These are phyloP conservation scores for Siniperca undulata DNA, from an alignment of 2,797 vertebrate genomes.

Conservation along the genomic window DNA sequence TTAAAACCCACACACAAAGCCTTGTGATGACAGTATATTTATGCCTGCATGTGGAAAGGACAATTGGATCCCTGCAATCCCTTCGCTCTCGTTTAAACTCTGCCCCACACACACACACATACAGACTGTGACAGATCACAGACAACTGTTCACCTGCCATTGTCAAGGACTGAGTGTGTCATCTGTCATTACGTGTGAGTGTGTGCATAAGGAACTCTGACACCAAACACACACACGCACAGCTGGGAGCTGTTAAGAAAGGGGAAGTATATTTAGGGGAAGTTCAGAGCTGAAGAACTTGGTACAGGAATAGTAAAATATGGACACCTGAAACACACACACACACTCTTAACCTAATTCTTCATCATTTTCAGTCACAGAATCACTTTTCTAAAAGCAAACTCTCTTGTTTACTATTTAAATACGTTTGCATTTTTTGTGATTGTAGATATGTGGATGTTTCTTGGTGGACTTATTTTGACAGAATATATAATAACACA, in stretches of 20 bases:
- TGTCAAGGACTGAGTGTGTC: conserved; percentile 43
- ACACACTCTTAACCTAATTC: conserved; percentile 12
- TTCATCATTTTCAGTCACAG: conserved; percentile 2
- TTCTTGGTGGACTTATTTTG: too few species aligned
- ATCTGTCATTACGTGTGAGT: conserved; percentile 24
- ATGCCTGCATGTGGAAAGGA: conserved; percentile 56
- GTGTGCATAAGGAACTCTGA: conserved; percentile 30
- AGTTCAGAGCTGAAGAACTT: conserved; percentile 58
- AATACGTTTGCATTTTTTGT: not conserved
- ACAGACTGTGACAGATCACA: conserved; percentile 45
- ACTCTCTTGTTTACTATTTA: conserved; percentile 30
- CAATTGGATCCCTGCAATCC: conserved; percentile 54
- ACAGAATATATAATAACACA: not conserved
- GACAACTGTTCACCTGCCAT: conserved; percentile 67
- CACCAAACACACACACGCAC: conserved; percentile 22
- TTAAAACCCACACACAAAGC: conserved; percentile 29
- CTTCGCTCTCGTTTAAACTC: conserved; percentile 46
- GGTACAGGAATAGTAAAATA: conserved; percentile 50
- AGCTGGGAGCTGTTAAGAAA: conserved; percentile 58
- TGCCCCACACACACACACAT: not conserved
- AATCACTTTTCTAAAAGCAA: not conserved
- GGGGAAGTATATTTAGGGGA: conserved; percentile 65
- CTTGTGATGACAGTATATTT: conserved; percentile 58
- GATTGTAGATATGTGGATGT: not conserved
- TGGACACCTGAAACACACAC: conserved; percentile 61